phyloP scores from a whole-genome alignment of 2,888 invertebrate species.

The Bimastos eiseni region DNA sequence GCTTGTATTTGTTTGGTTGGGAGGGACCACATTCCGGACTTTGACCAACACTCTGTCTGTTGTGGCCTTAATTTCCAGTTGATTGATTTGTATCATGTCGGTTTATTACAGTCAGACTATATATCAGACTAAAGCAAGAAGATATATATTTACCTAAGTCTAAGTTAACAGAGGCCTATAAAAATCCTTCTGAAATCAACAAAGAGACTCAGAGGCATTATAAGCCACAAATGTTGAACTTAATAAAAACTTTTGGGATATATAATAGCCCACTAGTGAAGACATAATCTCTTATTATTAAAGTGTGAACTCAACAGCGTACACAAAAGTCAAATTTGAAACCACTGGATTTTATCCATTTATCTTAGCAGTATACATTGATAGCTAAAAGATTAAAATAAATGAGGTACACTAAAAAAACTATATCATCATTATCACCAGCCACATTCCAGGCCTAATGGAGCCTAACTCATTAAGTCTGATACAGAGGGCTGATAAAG shows the following conservation, averaged over 20 bases:
- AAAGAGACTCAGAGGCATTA: background rate
- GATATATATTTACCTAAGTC: background rate
- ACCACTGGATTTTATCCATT: conserved; percentile 13
- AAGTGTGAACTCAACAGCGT: background rate
- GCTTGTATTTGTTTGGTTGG: background rate
- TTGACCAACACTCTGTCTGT: background rate
- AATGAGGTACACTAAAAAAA: background rate
- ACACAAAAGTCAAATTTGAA: background rate
- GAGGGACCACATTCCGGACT: background rate
- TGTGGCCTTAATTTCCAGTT: background rate
- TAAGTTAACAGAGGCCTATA: background rate
- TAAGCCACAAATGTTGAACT: background rate
- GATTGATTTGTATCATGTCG: background rate
- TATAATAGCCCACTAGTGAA: background rate
- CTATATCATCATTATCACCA: background rate
- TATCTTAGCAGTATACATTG: background rate
- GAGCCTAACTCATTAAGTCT: background rate
- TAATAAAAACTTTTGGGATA: background rate
- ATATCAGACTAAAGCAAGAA: too few relatives aligned
- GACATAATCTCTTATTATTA: background rate
- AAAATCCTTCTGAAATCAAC: background rate
- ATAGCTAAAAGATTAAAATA: background rate
- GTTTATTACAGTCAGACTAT: background rate
- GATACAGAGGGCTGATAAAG: background rate
- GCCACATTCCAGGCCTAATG: background rate